Base-by-base conservation (phyloP, 2,113 vertebrate genomes). In the Miniopterus natalensis region DNA sequence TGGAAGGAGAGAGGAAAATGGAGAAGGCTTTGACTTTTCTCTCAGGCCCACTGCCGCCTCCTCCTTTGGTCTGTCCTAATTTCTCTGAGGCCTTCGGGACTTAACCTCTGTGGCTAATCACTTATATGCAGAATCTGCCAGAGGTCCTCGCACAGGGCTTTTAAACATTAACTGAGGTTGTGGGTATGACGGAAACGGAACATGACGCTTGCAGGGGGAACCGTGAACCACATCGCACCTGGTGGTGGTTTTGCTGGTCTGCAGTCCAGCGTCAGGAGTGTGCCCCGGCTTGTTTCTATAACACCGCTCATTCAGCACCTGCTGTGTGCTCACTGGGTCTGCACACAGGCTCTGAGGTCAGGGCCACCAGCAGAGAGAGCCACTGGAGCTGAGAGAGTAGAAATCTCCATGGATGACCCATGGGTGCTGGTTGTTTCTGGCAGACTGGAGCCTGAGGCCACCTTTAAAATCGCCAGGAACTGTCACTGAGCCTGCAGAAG, bases 151-250 rank as follows among this genome's bases (percentile, higher is more conserved):
- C 4, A 3, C 31, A 86, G 77, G 87, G 79, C 47, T 80, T 96
- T 90, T 94, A 90, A 96, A 92, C 86, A 88, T 90, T 95, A 94
- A 90, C 93, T 51, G 88, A 90, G 61, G 13, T 45, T 71, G 36
- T 83, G 68, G 25, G 29, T 80, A 17, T 85, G 59, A 81, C n/a
- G 42, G 77, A 57, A 47, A 65, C 1, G 47, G 59, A 68, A 88
- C 74, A 20, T 47, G 42, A 27, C 0, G 0, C 63, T 51, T 31
- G 49, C 23, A 36, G 79, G 29, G 73, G 77, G 75, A 89, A 51
- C 59, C 31, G 9, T 61, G 45, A 63, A 25, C 59, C 29, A 47
- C 3, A 0, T 27, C 31, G 70, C 21, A 21, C 45, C 40, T 40
- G 36, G 71, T 36, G 9, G 10, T 27, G 17, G 21, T 31, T 74